Percentiles rank a stretch among this genome's conserved stretches.
These are phyloP conservation scores for Dendrolimus kikuchii DNA, from an alignment of 1,140 invertebrate genomes.

Conservation along the genomic window DNA sequence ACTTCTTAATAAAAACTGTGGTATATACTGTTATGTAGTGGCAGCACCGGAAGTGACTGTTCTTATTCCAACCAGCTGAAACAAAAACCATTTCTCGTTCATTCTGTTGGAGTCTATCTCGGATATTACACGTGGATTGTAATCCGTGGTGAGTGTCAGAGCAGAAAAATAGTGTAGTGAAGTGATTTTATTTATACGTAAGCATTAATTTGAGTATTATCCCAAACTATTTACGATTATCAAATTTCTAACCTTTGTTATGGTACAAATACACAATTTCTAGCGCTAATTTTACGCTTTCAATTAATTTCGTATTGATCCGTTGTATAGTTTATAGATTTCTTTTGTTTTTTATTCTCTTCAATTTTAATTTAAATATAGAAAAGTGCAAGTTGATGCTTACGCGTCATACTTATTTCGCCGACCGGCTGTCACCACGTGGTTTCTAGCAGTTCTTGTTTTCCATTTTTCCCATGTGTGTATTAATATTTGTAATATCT, in stretches of 20 bases:
- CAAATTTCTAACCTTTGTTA: background rate
- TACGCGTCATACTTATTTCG: slow-evolving; percentile 65
- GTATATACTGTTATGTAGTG: slow-evolving; percentile 26
- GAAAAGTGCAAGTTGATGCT: slow-evolving; percentile 35
- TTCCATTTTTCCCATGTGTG: slow-evolving; percentile 7
- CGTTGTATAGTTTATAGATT: slow-evolving; percentile 8
- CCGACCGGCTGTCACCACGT: slow-evolving; percentile 64
- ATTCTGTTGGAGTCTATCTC: slow-evolving; percentile 72
- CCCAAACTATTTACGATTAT: background rate
- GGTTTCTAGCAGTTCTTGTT: slow-evolving; percentile 33
- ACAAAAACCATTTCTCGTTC: slow-evolving; percentile 68
- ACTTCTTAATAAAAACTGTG: no score
- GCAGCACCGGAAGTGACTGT: slow-evolving; percentile 46
- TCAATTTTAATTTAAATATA: slow-evolving; percentile 22
- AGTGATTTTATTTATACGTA: slow-evolving; percentile 34
- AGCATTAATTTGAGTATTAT: slow-evolving; percentile 17
- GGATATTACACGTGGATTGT: slow-evolving; percentile 60
- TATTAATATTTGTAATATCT: slow-evolving; percentile 12
- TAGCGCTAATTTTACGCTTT: background rate
- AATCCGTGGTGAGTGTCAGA: slow-evolving; percentile 68
- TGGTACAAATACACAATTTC: background rate
- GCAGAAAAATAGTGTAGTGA: slow-evolving; percentile 45
- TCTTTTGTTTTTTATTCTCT: slow-evolving; percentile 24
- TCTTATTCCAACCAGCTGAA: slow-evolving; percentile 46
- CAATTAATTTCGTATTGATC: no score